Percentiles rank a stretch among this genome's conserved stretches.
phyloP scores from a whole-genome alignment of 1,140 invertebrate species.

The Trinorchestia longiramus region DNA sequence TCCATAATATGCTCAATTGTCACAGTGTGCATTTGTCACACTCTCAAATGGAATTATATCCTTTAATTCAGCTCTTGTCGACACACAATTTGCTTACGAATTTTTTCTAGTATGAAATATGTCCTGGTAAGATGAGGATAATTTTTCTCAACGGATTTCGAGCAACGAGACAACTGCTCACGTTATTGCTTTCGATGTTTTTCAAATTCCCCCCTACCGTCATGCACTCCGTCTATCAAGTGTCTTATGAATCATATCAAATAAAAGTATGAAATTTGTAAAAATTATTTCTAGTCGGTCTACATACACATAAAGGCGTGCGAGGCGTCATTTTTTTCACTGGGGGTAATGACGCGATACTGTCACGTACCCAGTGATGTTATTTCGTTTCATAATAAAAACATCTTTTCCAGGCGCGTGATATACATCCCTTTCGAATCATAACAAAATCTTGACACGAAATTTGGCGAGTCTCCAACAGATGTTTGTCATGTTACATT shows the following conservation, averaged over 20 bases:
- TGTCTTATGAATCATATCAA: constrained; percentile 22
- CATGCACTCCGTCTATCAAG: constrained; percentile 6
- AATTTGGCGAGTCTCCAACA: no score
- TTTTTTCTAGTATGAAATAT: not conserved
- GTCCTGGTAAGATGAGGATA: not conserved
- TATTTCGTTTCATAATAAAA: no score
- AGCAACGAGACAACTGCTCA: not conserved
- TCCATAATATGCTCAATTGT: not conserved
- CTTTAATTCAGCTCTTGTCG: not conserved
- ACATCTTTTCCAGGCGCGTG: no score
- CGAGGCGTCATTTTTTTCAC: no score
- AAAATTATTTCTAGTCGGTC: not conserved
- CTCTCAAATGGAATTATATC: not conserved
- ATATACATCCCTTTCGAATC: no score
- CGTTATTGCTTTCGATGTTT: not conserved
- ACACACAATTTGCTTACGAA: not conserved
- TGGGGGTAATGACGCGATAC: no score
- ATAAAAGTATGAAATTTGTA: not conserved
- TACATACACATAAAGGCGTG: no score
- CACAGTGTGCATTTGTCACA: not conserved
- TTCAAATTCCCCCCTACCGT: not conserved
- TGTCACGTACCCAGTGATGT: no score
- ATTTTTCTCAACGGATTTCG: not conserved
- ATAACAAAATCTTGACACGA: no score
- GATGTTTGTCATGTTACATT: no score